Percentiles rank a stretch among this genome's conserved stretches.
phyloP scores from a whole-genome alignment of 1,140 invertebrate species.

The Tetranychus urticae region DNA sequence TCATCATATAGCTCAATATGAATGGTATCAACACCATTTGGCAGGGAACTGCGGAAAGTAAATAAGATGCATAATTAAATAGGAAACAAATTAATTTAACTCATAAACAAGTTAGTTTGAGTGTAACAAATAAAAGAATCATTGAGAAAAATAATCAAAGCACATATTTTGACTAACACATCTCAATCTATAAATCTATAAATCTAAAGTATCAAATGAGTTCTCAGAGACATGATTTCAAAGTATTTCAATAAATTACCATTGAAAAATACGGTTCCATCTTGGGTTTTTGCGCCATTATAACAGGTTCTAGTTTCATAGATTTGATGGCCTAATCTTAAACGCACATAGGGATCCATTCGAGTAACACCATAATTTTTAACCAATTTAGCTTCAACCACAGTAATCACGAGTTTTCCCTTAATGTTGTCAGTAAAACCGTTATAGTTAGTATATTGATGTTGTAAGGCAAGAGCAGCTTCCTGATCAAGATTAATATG shows the following conservation, averaged over 20 bases:
- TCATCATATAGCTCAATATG: conserved; percentile 91
- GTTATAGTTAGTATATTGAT: conserved; percentile 29
- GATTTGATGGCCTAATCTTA: conserved; percentile 68
- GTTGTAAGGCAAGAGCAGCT: conserved; percentile 50
- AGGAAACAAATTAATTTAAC: no score
- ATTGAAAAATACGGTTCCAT: conserved; percentile 82
- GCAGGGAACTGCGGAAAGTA: conserved; percentile 41
- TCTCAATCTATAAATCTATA: no score
- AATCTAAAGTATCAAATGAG: no score
- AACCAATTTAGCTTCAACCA: conserved; percentile 63
- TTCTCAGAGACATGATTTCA: no score
- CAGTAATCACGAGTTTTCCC: conserved; percentile 51
- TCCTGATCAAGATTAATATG: conserved; percentile 51
- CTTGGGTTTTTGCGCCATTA: conserved; percentile 84
- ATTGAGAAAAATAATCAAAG: no score
- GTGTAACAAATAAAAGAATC: no score
- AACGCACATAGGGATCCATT: conserved; percentile 87
- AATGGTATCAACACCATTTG: conserved; percentile 58
- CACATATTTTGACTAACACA: no score
- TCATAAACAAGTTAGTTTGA: no score
- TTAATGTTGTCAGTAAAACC: conserved; percentile 30
- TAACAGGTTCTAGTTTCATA: conserved; percentile 60
- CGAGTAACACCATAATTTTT: conserved; percentile 89
- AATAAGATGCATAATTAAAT: not conserved
- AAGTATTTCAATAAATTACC: conserved; percentile 26